Evolutionary conservation across 2,888 invertebrate species (phyloP).

Genomic region (Hecatera dysodea): DNA sequence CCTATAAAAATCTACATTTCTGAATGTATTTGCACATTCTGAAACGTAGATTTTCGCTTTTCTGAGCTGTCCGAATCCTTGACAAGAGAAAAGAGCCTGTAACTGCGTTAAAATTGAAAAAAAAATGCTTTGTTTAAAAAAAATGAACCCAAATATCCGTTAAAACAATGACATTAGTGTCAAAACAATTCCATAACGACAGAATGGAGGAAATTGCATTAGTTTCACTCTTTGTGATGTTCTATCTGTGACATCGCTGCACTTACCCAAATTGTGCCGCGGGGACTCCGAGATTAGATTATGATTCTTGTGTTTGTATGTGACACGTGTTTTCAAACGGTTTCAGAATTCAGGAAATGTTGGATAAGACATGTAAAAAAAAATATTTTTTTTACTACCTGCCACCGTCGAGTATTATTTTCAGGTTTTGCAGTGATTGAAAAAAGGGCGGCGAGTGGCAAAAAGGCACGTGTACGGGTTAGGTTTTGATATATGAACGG

Average conservation of each 20-base stretch:
- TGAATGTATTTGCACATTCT: too few relatives aligned
- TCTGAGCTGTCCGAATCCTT: too few relatives aligned
- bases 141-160: not conserved
- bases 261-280: slow-evolving; percentile 55
- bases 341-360: slow-evolving; percentile 2
- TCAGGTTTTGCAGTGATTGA: too few relatives aligned
- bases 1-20: too few relatives aligned
- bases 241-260: slow-evolving; percentile 54
- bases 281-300: slow-evolving; percentile 41
- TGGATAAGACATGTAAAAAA: not conserved
- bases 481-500: too few relatives aligned
- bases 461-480: too few relatives aligned
- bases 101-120: too few relatives aligned
- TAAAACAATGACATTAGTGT: slow-evolving; percentile 37
- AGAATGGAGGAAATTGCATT: slow-evolving; percentile 48
- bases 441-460: too few relatives aligned
- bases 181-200: slow-evolving; percentile 40
- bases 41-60: too few relatives aligned
- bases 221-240: slow-evolving; percentile 45
- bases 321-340: slow-evolving; percentile 31
- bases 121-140: too few relatives aligned
- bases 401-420: too few relatives aligned
- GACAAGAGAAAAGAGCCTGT: too few relatives aligned
- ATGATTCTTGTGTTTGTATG: slow-evolving; percentile 25
- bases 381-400: not conserved